Percentiles rank a stretch among this genome's conserved stretches.
Conservation (phyloP, 2,113 vertebrate species). For the Struthio camelus region DNA sequence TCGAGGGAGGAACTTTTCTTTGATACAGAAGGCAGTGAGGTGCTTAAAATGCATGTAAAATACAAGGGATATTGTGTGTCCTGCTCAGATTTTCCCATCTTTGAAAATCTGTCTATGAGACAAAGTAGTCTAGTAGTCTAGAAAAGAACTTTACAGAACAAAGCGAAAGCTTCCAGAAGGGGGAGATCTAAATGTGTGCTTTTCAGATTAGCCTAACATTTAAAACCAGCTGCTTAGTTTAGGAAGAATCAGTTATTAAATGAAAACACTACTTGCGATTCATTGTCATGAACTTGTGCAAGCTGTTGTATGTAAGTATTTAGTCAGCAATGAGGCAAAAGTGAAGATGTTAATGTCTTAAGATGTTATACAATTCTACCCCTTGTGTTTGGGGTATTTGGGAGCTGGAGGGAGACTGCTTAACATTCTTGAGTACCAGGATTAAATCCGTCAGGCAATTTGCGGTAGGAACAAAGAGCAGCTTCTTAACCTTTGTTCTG, state of each 20-base stretch:
- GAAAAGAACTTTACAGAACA: neutral
- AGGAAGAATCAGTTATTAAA: neutral
- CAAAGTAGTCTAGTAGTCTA: neutral
- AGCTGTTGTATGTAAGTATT: neutral
- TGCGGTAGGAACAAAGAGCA: neutral
- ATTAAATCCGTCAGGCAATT: neutral
- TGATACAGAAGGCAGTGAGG: neutral
- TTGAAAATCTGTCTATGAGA: neutral
- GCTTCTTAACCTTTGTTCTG: neutral
- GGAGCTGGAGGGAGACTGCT: neutral
- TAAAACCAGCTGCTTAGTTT: neutral
- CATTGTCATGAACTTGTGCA: neutral
- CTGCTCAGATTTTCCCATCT: neutral
- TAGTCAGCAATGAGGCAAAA: neutral
- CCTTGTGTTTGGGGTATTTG: neutral
- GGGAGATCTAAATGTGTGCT: neutral
- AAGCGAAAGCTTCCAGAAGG: neutral
- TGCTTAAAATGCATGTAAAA: neutral
- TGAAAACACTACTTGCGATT: neutral
- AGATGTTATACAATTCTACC: neutral
- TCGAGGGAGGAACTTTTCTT: neutral
- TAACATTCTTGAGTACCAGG: neutral
- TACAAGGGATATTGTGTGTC: neutral
- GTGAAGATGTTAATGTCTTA: neutral
- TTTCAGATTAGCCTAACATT: neutral